Evolutionary conservation across 1,140 invertebrate genomes (phyloP).

Genomic region (Sminthurides bifidus): DNA sequence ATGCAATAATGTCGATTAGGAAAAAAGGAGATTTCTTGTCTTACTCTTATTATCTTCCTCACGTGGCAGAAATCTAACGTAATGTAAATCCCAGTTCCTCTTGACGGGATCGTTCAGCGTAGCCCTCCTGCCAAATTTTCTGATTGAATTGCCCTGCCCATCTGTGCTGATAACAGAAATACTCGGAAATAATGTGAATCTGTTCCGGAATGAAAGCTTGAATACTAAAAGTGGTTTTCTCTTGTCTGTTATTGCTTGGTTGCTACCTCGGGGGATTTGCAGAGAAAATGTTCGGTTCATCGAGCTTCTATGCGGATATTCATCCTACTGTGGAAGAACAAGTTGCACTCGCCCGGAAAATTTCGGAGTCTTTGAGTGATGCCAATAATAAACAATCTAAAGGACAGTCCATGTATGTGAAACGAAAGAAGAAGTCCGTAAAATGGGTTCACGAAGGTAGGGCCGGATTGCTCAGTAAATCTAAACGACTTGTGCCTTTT

Average conservation of each 20-base stretch:
- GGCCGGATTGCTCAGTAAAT: too few species aligned
- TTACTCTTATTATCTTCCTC: too few species aligned
- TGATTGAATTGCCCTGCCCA: neutral
- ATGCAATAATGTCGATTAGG: too few species aligned
- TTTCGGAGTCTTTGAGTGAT: conserved; percentile 82
- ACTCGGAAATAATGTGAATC: neutral
- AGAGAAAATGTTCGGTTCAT: conserved; percentile 86
- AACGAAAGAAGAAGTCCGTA: conserved; percentile 77
- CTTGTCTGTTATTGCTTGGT: neutral
- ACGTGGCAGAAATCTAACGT: too few species aligned
- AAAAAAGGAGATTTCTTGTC: too few species aligned
- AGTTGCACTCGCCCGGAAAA: conserved; percentile 75
- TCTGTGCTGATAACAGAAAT: neutral
- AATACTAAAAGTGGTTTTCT: neutral
- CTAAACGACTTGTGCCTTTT: too few species aligned
- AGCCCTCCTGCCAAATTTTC: too few species aligned
- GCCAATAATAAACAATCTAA: conserved; percentile 81
- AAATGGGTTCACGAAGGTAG: conserved; percentile 88
- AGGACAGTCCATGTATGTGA: conserved; percentile 90
- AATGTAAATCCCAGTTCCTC: too few species aligned
- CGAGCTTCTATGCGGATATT: conserved; percentile 77
- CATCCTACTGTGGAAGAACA: conserved; percentile 93
- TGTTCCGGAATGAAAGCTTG: neutral
- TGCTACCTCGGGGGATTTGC: conserved; percentile 32
- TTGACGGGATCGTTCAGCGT: too few species aligned